Evolutionary conservation across 1,140 invertebrate genomes (phyloP).

Genomic region (Chionoecetes opilio): DNA sequence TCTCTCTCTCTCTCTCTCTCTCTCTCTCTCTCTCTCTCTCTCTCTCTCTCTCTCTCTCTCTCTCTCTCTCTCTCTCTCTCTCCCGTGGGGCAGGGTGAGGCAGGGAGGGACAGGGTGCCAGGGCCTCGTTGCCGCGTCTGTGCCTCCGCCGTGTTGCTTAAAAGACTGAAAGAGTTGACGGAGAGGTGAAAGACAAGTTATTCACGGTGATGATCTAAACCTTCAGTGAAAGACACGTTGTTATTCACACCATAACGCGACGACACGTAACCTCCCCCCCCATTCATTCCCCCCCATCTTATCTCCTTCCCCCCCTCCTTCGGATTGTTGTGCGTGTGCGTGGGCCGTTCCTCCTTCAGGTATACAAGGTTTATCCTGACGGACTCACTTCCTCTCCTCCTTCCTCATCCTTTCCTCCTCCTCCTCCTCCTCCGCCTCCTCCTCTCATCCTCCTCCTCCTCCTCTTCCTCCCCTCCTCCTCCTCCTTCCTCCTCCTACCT

Average conservation of each 20-base stretch:
- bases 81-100: neutral
- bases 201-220: slow-evolving; percentile 50
- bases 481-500: neutral
- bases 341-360: neutral
- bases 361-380: no score
- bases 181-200: slow-evolving; percentile 44
- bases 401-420: neutral
- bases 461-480: no score
- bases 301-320: neutral
- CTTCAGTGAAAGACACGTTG: slow-evolving; percentile 70
- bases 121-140: slow-evolving; percentile 51
- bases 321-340: neutral
- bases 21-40: no score
- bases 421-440: no score
- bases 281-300: neutral
- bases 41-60: no score
- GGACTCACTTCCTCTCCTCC: no score
- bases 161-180: neutral
- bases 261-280: neutral
- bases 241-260: slow-evolving; percentile 51
- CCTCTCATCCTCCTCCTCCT: neutral
- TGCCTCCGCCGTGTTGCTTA: neutral
- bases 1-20: no score
- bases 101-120: neutral
- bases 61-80: no score